These are phyloP conservation scores for Trachythela sp. DNA, from an alignment of 64 coral and sea anemone species.

Conservation along the genomic window DNA sequence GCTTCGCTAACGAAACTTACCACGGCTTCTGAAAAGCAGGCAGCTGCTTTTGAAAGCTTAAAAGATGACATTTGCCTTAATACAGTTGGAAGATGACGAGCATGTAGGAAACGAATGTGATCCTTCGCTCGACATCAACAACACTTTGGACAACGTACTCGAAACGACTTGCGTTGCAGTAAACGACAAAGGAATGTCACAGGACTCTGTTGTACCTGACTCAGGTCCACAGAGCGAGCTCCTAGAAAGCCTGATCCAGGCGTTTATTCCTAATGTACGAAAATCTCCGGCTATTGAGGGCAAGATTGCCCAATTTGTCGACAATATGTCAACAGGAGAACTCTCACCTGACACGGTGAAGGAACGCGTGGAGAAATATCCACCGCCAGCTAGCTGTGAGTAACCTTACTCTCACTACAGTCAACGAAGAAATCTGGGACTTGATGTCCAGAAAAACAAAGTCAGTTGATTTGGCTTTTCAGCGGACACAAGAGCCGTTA, in stretches of 20 bases:
- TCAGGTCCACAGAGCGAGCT: slow-evolving; percentile 5
- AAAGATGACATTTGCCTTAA: background rate
- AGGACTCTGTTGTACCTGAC: background rate
- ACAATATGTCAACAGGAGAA: slow-evolving; percentile 7
- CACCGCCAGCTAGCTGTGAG: slow-evolving; percentile 20
- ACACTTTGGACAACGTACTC: background rate
- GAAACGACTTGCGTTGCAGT: background rate
- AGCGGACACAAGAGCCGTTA: background rate
- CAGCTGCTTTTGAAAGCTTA: background rate
- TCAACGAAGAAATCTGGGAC: background rate
- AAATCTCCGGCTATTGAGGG: slow-evolving; percentile 17
- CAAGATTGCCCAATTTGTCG: slow-evolving; percentile 39
- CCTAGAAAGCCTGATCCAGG: slow-evolving; percentile 34
- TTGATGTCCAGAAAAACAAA: background rate
- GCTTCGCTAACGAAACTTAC: background rate
- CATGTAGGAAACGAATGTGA: background rate
- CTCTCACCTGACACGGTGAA: slow-evolving; percentile 27
- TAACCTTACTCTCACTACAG: background rate
- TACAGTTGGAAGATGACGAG: background rate
- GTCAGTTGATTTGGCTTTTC: background rate
- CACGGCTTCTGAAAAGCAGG: background rate
- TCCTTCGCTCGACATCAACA: background rate
- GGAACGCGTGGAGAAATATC: background rate
- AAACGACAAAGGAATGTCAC: background rate
- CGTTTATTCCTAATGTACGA: background rate